Conservation (phyloP, 2,888 invertebrate genomes). For the Plagiodera versicolora region DNA sequence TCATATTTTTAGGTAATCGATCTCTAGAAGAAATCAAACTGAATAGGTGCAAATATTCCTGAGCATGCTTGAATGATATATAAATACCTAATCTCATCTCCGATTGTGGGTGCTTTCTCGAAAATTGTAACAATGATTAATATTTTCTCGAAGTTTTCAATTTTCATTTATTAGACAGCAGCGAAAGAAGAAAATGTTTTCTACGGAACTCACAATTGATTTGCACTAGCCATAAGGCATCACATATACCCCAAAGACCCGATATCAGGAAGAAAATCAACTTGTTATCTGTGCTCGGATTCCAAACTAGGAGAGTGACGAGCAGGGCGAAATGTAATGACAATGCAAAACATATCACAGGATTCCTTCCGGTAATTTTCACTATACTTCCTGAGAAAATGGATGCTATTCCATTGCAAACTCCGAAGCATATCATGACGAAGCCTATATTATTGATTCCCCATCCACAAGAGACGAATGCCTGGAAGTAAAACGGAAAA, state of each 20-base stretch:
- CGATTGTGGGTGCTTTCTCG: too few species aligned
- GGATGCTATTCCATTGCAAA: slow-evolving; percentile 85
- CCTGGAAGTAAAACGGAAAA: slow-evolving; percentile 56
- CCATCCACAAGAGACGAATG: slow-evolving; percentile 83
- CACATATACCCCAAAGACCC: slow-evolving; percentile 85
- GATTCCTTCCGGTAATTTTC: slow-evolving; percentile 76
- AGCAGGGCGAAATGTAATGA: slow-evolving; percentile 71
- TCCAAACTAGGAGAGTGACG: slow-evolving; percentile 70
- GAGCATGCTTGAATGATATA: too few species aligned
- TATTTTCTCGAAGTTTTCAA: too few species aligned
- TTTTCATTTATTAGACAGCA: too few species aligned
- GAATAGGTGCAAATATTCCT: too few species aligned
- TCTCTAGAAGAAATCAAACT: too few species aligned
- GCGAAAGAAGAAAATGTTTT: too few species aligned
- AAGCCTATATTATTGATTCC: slow-evolving; percentile 90
- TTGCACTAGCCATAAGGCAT: slow-evolving; percentile 90
- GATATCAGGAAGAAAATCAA: slow-evolving; percentile 76
- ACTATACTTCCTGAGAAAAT: slow-evolving; percentile 77
- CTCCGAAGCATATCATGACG: slow-evolving; percentile 91
- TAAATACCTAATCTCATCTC: too few species aligned
- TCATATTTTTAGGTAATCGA: too few species aligned
- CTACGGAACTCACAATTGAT: slow-evolving; percentile 72
- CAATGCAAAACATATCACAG: slow-evolving; percentile 76
- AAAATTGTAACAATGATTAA: too few species aligned
- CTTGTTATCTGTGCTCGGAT: slow-evolving; percentile 68